These are phyloP conservation scores for Daubentonia madagascariensis DNA, from an alignment of 2,113 vertebrate species.

Conservation along the genomic window DNA sequence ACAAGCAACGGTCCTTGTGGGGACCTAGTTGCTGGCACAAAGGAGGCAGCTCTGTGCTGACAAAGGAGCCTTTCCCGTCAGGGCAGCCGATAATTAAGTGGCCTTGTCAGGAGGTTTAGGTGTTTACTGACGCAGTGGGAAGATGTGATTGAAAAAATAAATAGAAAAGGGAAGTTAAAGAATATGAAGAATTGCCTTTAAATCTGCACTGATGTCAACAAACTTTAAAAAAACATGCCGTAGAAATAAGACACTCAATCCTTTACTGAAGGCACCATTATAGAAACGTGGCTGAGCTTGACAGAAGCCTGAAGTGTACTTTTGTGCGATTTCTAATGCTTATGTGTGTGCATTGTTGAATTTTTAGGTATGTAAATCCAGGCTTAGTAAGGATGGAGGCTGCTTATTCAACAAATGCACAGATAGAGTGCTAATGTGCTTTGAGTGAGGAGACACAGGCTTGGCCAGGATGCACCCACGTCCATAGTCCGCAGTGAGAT, in stretches of 20 bases:
- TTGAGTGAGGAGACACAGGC: background rate
- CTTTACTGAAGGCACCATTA: constrained; percentile 11
- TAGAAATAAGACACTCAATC: background rate
- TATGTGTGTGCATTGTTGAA: background rate
- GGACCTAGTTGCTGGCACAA: background rate
- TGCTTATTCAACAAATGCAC: constrained; percentile 54
- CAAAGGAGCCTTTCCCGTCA: constrained; percentile 35
- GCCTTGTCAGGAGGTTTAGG: constrained; percentile 77
- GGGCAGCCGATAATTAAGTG: constrained; percentile 68
- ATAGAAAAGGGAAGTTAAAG: background rate
- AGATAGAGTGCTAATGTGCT: background rate
- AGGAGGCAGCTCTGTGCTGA: constrained; percentile 35
- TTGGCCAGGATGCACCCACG: background rate
- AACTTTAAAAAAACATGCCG: background rate
- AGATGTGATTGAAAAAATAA: background rate
- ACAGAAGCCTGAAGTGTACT: constrained; percentile 47
- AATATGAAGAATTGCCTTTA: background rate
- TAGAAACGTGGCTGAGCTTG: background rate
- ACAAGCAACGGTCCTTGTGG: background rate
- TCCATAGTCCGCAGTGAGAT: fast-evolving
- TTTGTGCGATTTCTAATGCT: background rate
- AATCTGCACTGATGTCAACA: background rate
- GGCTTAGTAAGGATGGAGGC: background rate
- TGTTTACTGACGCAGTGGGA: constrained; percentile 76
- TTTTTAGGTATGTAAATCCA: constrained; percentile 59